Percentiles rank a stretch among this genome's conserved stretches.
These are phyloP conservation scores for Drosophila sechellia DNA, from an alignment of 1,140 invertebrate species.

Conservation along the genomic window DNA sequence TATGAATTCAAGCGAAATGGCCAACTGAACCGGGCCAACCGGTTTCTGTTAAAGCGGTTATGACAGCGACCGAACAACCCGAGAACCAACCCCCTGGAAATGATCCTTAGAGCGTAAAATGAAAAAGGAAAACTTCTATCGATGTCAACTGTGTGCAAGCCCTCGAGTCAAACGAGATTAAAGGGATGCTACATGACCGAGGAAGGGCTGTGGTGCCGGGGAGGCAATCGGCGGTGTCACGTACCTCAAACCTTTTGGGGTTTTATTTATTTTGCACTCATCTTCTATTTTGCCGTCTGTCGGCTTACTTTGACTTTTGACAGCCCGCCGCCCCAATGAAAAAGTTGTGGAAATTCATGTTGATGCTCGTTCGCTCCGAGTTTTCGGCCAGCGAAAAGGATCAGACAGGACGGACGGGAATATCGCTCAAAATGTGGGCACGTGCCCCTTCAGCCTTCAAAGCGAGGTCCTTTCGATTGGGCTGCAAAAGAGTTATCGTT, in stretches of 20 bases:
- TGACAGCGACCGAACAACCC: constrained; percentile 5
- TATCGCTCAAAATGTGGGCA: constrained; percentile 38
- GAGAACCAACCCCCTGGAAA: constrained; percentile 22
- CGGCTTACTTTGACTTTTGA: constrained; percentile 79
- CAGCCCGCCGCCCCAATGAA: constrained; percentile 29
- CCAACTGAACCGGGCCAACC: constrained; percentile 50
- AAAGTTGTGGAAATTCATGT: constrained; percentile 70
- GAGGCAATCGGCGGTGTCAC: constrained; percentile 47
- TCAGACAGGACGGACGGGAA: constrained; percentile 5
- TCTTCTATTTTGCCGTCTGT: constrained; percentile 53
- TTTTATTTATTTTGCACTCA: constrained; percentile 39
- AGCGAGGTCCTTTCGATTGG: constrained; percentile 38
- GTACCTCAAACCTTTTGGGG: constrained; percentile 46
- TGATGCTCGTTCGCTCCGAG: constrained; percentile 18
- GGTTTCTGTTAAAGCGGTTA: constrained; percentile 45
- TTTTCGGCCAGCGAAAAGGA: constrained; percentile 25
- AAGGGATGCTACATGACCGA: constrained; percentile 45
- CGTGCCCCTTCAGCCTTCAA: constrained; percentile 31
- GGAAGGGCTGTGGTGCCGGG: constrained; percentile 10
- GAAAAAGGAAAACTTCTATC: constrained; percentile 56
- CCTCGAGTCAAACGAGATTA: constrained; percentile 65
- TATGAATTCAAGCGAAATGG: constrained; percentile 12
- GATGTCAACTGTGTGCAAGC: constrained; percentile 63
- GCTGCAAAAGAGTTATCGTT: constrained; percentile 2
- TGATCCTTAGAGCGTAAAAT: constrained; percentile 48